Evolutionary conservation across 2,797 vertebrate species (phyloP).

Genomic region (Scolopax bukidnonensis): DNA sequence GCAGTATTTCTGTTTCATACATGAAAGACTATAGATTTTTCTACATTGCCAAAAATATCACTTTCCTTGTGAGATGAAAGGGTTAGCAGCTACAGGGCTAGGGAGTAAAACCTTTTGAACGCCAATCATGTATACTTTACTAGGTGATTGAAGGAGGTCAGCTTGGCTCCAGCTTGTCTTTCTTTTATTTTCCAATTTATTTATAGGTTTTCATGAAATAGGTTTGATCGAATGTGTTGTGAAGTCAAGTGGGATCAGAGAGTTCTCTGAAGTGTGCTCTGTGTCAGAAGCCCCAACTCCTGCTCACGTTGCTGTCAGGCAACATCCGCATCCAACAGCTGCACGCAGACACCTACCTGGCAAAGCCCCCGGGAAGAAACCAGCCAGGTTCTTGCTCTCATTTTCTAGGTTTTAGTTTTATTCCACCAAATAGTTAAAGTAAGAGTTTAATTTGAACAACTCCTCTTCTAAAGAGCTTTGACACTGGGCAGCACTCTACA

Average conservation of each 20-base stretch:
- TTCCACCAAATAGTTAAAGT: background rate
- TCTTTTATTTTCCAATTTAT: background rate
- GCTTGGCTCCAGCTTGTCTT: background rate
- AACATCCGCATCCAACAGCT: accelerated
- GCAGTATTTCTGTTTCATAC: background rate
- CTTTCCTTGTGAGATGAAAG: background rate
- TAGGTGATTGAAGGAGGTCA: background rate
- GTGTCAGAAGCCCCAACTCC: background rate
- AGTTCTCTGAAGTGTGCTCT: background rate
- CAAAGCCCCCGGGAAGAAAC: background rate
- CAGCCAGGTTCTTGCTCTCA: accelerated
- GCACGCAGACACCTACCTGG: accelerated
- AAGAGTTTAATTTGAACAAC: background rate
- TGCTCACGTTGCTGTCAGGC: background rate
- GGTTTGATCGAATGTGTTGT: background rate
- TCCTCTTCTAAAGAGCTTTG: background rate
- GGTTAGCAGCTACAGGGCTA: background rate
- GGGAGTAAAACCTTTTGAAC: background rate
- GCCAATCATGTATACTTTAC: background rate
- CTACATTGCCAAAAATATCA: background rate
- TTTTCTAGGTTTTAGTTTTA: background rate
- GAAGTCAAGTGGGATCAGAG: background rate
- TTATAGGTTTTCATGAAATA: background rate
- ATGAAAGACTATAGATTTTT: background rate
- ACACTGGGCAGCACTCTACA: background rate